These are phyloP conservation scores for Oostethus manadensis DNA, from an alignment of 2,113 vertebrate species.

Conservation along the genomic window DNA sequence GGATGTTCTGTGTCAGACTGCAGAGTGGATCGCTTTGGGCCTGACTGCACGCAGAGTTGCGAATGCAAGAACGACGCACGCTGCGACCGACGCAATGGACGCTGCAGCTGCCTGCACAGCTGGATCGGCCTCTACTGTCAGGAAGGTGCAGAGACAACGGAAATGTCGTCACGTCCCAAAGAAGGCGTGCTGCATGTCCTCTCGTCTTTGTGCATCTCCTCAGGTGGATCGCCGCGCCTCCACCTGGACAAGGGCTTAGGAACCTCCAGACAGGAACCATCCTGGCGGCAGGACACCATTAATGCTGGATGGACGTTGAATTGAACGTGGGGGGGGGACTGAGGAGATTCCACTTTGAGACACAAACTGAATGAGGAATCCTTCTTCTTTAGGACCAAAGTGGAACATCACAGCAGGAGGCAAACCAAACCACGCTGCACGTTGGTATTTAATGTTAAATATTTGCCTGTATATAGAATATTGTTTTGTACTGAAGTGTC, in stretches of 20 bases:
- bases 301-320: conserved; percentile 12
- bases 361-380: neutral
- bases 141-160: conserved; percentile 72
- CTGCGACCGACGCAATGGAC: conserved; percentile 76
- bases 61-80: conserved; percentile 72
- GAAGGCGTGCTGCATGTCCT: neutral
- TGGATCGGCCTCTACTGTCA: conserved; percentile 76
- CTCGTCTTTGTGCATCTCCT: neutral
- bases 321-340: conserved; percentile 25
- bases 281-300: neutral
- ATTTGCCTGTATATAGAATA: conserved; percentile 40
- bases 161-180: neutral
- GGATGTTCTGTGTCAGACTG: conserved; percentile 71
- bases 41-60: conserved; percentile 77
- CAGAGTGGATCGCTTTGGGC: conserved; percentile 70
- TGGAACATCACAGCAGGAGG: neutral
- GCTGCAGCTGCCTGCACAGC: conserved; percentile 75
- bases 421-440: conserved; percentile 16
- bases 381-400: neutral
- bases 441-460: conserved; percentile 15
- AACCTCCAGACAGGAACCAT: conserved; percentile 24
- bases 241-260: conserved; percentile 25
- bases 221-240: conserved; percentile 56
- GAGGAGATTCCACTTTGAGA: conserved; percentile 30
- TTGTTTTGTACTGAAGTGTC: conserved; percentile 20